Evolutionary conservation across 2,888 invertebrate genomes (phyloP).

Genomic region (Palloptera scutellata): DNA sequence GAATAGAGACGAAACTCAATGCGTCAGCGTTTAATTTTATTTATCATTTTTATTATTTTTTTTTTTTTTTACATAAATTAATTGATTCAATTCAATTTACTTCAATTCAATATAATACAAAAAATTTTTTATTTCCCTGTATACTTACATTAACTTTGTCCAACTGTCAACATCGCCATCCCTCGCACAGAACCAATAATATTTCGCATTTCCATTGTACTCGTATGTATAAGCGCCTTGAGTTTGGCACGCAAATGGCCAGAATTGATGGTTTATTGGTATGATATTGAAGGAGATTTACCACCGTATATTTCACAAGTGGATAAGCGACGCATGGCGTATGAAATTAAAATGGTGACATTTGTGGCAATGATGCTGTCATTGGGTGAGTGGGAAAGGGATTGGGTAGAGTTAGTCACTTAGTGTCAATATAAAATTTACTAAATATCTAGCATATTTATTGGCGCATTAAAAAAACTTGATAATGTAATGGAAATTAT

Average conservation of each 20-base stretch:
- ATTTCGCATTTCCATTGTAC: conserved; percentile 53
- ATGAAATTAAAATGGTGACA: conserved; percentile 64
- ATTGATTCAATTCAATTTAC: too few relatives aligned
- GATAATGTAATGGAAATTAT: too few relatives aligned
- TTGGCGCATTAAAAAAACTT: too few relatives aligned
- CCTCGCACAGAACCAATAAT: conserved; percentile 53
- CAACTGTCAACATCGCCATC: neutral
- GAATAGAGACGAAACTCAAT: conserved; percentile 44
- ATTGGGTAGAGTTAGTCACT: neutral
- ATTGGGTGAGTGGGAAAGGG: conserved; percentile 56
- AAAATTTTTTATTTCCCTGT: neutral
- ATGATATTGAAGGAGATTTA: conserved; percentile 64
- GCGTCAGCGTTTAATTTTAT: neutral
- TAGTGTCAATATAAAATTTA: neutral
- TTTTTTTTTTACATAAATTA: neutral
- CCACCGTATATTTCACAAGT: conserved; percentile 52
- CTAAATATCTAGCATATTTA: neutral
- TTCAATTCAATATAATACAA: conserved; percentile 2
- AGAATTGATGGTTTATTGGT: conserved; percentile 65
- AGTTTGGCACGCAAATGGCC: conserved; percentile 68
- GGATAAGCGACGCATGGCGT: conserved; percentile 56
- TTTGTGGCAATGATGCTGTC: conserved; percentile 65
- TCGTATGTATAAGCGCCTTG: conserved; percentile 59
- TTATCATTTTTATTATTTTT: neutral
- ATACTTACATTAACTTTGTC: conserved; percentile 15